Conservation (phyloP, 2,888 invertebrate genomes). For the Erpobdella octoculata region DNA sequence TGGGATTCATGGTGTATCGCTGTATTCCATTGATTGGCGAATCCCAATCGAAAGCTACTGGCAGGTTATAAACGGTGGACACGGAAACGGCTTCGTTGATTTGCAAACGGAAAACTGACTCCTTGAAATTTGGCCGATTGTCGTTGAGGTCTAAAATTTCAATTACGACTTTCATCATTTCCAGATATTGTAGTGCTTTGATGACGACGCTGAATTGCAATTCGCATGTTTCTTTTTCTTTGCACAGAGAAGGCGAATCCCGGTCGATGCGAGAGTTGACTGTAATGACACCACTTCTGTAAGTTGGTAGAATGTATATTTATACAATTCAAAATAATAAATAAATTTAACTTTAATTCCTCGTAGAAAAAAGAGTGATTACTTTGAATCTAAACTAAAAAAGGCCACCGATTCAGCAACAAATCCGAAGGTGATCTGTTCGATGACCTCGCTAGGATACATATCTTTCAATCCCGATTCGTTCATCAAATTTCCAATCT, state of each 20-base stretch:
- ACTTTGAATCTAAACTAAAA: not conserved
- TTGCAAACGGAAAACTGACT: conserved; percentile 11
- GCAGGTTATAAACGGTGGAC: conserved; percentile 21
- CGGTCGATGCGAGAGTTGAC: conserved; percentile 34
- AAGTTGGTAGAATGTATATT: not conserved
- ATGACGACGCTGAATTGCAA: conserved; percentile 33
- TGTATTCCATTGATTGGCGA: conserved; percentile 26
- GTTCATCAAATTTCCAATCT: conserved; percentile 27
- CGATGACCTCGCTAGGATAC: conserved; percentile 20
- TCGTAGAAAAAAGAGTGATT: not conserved
- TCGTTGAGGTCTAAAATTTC: conserved; percentile 30
- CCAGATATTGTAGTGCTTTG: conserved; percentile 31
- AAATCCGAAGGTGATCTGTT: conserved; percentile 22
- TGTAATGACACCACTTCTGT: conserved; percentile 29
- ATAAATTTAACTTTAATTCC: too few species aligned
- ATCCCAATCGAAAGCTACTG: conserved; percentile 27
- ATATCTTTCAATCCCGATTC: conserved; percentile 7
- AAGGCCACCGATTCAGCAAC: conserved; percentile 11
- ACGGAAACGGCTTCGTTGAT: conserved; percentile 26
- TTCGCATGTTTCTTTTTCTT: conserved; percentile 26
- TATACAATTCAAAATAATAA: too few species aligned
- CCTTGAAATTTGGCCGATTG: conserved; percentile 18
- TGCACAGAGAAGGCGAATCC: conserved; percentile 30
- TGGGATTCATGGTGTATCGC: conserved; percentile 18
- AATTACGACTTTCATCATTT: conserved; percentile 31